Percentiles rank a stretch among this genome's conserved stretches.
phyloP scores from a whole-genome alignment of 1,140 invertebrate genomes.

The Pantala flavescens region DNA sequence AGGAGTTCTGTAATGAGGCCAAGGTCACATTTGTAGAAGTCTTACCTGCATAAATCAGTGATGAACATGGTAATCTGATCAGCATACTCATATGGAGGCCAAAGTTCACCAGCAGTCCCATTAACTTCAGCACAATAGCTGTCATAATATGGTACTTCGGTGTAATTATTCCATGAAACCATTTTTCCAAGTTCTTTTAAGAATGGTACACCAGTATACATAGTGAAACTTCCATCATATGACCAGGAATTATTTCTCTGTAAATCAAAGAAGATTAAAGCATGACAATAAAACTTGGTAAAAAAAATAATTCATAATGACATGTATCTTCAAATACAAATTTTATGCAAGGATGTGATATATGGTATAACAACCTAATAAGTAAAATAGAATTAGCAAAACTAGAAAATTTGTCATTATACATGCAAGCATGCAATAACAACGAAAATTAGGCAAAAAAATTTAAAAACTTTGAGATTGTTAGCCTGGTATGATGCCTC shows the following conservation, averaged over 20 bases:
- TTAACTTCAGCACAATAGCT: conserved; percentile 27
- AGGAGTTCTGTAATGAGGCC: no score
- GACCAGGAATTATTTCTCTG: conserved; percentile 56
- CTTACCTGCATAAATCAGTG: conserved; percentile 29
- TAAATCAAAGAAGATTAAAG: conserved; percentile 20
- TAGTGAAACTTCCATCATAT: conserved; percentile 64
- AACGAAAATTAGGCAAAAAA: no score
- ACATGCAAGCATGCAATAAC: no score
- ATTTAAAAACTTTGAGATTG: no score
- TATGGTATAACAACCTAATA: no score
- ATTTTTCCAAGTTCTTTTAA: conserved; percentile 51
- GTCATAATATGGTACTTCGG: conserved; percentile 24
- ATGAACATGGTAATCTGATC: conserved; percentile 28
- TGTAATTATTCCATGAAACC: conserved; percentile 45
- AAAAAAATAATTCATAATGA: conserved; percentile 15
- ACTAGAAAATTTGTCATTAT: no score
- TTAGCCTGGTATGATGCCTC: no score
- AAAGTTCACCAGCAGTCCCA: conserved; percentile 34
- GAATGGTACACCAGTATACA: conserved; percentile 54
- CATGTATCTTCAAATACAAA: conserved; percentile 13
- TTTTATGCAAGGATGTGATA: background rate
- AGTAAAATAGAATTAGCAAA: no score
- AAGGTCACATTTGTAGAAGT: no score
- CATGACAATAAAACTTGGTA: conserved; percentile 17
- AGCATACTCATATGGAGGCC: conserved; percentile 27